Evolutionary conservation across 2,113 vertebrate genomes (phyloP), one percentile per base, ranked within the genome.

Genomic region (Brachypodius melanocephalos): DNA sequence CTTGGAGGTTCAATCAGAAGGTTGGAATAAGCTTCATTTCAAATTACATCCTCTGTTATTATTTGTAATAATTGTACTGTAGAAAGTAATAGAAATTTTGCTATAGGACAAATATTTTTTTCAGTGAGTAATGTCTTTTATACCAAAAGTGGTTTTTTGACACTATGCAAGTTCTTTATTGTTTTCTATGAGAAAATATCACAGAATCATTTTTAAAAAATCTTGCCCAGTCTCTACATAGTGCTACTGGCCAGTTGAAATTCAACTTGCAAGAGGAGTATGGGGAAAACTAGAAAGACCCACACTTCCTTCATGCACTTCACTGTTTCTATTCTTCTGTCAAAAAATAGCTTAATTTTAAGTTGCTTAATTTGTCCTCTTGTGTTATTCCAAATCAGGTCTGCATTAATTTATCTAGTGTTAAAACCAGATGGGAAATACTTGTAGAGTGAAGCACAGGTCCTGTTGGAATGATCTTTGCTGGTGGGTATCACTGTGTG

Each of bases 251-350:
- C 4, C 26, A 59, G 12, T 10, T 34, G 31, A 85, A 82, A 78
- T 73, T 58, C 62, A 81, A 0, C 16, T 42, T 67, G 9, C 19
- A 63, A 34, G 25, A 65, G 3, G 1, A 2, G 0, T 24, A 1
- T 17, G 14, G 9, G 13, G 16, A 54, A 82, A 93, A 31, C 31
- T n/a, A 57, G 69, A 36, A 84, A 51, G 17, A 71, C 9, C 4
- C 13, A 8, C 10, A 12, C 4, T 75, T 62, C 22, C 8, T 48
- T 72, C 24, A 54, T 29, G 24, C 6, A 49, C 8, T 45, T 77
- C 12, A n/a, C 22, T 63, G 16, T 74, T 88, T 63, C 29, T 65
- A 74, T 52, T 24, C 21, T 59, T 59, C n/a, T n/a, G 3, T 9
- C 4, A 14, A 59, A 51, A 51, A 73, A 65, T 49, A 6, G 0